A percentile compares a stretch with the other conserved stretches of the same genome.
Evolutionary conservation across 2,888 invertebrate species (phyloP).

Genomic region (Zele albiditarsus): DNA sequence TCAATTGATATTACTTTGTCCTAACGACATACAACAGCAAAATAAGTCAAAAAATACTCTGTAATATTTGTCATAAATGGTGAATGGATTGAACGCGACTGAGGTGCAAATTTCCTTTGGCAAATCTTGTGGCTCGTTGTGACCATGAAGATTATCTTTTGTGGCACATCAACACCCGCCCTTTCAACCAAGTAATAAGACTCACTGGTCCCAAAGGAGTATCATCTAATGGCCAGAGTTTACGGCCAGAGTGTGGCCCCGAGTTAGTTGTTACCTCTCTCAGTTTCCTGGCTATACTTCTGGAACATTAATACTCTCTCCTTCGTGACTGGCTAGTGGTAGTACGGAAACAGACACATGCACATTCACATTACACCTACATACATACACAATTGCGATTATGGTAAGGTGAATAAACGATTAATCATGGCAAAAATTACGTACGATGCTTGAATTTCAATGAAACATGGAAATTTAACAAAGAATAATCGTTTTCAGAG

Average conservation of each 20-base stretch:
- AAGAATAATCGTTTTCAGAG: neutral
- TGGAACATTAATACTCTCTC: conserved; percentile 50
- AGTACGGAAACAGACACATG: neutral
- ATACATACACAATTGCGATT: neutral
- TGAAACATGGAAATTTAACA: neutral
- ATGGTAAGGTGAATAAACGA: neutral
- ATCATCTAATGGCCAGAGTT: conserved; percentile 54
- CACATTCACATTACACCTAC: neutral
- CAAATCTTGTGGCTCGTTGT: conserved; percentile 9
- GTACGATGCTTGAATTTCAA: neutral
- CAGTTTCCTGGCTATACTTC: conserved; percentile 29
- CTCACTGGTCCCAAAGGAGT: conserved; percentile 49
- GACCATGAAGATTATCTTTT: conserved; percentile 48
- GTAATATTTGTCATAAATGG: conserved; percentile 7
- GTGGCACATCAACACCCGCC: conserved; percentile 49
- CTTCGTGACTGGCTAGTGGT: conserved; percentile 40
- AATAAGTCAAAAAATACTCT: neutral
- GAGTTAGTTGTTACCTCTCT: conserved; percentile 53
- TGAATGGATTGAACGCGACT: conserved; percentile 5
- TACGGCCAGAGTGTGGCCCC: conserved; percentile 52
- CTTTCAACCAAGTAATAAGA: conserved; percentile 52
- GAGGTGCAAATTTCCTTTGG: neutral
- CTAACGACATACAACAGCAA: too few relatives aligned
- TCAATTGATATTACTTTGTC: too few relatives aligned
- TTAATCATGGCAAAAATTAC: conserved; percentile 8